These are phyloP conservation scores for Gortyna flavago DNA, from an alignment of 2,888 invertebrate species.

Conservation along the genomic window DNA sequence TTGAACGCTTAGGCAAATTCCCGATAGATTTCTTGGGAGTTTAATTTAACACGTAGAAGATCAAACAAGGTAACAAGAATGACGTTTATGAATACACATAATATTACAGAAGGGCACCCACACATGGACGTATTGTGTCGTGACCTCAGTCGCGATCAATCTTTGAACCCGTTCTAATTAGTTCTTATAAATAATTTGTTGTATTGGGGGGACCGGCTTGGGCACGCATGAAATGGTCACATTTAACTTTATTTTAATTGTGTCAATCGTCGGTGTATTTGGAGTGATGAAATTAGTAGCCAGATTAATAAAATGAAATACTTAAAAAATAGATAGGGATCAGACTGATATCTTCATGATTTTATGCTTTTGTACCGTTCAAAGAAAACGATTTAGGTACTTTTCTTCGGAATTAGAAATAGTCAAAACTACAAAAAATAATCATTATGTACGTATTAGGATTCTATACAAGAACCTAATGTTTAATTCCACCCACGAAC, in stretches of 20 bases:
- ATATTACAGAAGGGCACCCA: background rate
- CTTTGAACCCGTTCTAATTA: too few species aligned
- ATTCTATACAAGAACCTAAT: conserved; percentile 6
- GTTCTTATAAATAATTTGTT: too few species aligned
- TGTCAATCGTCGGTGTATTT: too few species aligned
- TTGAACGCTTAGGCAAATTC: conserved; percentile 72
- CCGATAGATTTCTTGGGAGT: conserved; percentile 38
- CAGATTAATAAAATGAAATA: too few species aligned
- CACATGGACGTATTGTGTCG: background rate
- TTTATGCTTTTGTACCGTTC: too few species aligned
- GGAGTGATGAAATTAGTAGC: too few species aligned
- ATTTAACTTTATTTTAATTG: too few species aligned
- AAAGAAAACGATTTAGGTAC: background rate
- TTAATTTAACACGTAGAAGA: conserved; percentile 27
- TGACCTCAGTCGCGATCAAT: too few species aligned
- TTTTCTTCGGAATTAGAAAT: background rate
- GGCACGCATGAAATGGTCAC: too few species aligned
- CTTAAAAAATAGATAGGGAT: too few species aligned
- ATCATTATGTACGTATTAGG: background rate
- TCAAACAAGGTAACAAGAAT: conserved; percentile 30
- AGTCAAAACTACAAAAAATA: background rate
- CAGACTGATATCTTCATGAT: too few species aligned
- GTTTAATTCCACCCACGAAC: conserved; percentile 49
- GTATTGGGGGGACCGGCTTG: too few species aligned
- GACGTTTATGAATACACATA: background rate